A percentile compares a stretch with the other conserved stretches of the same genome.
Conservation (phyloP, 2,888 invertebrate species). For the Phaedon cochleariae region DNA sequence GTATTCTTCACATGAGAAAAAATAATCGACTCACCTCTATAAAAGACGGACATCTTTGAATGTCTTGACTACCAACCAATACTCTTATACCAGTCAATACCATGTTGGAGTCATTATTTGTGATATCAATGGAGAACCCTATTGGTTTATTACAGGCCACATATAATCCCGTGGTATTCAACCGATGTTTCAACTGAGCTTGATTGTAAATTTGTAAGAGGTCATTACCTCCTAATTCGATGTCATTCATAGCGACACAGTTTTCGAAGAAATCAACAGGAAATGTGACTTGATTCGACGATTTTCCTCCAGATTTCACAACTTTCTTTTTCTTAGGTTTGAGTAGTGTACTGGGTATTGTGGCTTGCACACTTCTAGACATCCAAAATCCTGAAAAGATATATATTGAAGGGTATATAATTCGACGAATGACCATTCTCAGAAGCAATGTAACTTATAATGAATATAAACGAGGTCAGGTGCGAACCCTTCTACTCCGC, state of each 20-base stretch:
- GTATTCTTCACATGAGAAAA: too few relatives aligned
- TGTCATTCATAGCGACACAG: conserved; percentile 88
- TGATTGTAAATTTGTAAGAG: conserved; percentile 93
- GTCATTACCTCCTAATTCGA: conserved; percentile 96
- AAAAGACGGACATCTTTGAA: conserved; percentile 78
- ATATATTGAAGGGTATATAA: too few relatives aligned
- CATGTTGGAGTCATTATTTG: conserved; percentile 85
- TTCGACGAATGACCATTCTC: background rate
- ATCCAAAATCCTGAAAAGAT: conserved; percentile 70
- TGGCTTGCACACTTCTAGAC: conserved; percentile 72
- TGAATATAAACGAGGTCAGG: too few relatives aligned
- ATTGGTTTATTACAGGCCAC: conserved; percentile 91
- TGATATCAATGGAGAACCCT: conserved; percentile 89
- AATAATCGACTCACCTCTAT: conserved; percentile 68
- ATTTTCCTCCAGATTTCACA: conserved; percentile 66
- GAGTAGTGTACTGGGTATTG: conserved; percentile 55
- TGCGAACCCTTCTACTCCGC: too few relatives aligned
- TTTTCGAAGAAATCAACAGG: conserved; percentile 98
- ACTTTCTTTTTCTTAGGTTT: conserved; percentile 70
- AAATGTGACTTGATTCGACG: conserved; percentile 74
- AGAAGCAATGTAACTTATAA: too few relatives aligned
- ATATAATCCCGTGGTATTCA: conserved; percentile 87
- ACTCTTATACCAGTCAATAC: conserved; percentile 84
- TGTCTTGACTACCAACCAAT: conserved; percentile 84
- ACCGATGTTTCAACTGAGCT: conserved; percentile 89